These are phyloP conservation scores for Hystrix brachyura DNA, from an alignment of 2,113 vertebrate species.

Conservation along the genomic window DNA sequence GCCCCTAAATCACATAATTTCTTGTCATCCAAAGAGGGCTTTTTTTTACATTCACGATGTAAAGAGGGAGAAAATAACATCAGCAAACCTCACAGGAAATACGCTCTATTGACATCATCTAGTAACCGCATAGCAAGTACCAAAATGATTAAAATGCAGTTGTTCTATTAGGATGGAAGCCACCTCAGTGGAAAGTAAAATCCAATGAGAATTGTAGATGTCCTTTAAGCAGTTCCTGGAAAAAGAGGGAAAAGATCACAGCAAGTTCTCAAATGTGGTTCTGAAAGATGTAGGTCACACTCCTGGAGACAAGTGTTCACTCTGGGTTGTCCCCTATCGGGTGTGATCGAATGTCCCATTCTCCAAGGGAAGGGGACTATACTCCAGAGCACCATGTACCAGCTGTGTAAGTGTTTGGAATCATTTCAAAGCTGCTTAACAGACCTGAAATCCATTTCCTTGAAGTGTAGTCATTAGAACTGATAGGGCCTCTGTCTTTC, in stretches of 20 bases:
- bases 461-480: neutral
- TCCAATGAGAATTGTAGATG: neutral
- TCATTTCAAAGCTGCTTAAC: neutral
- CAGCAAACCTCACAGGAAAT: neutral
- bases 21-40: neutral
- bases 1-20: neutral
- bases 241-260: neutral
- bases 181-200: neutral
- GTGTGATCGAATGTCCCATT: neutral
- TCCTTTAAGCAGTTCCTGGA: neutral
- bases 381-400: neutral
- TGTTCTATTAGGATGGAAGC: neutral
- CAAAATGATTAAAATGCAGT: neutral
- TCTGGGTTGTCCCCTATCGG: neutral
- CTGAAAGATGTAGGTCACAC: neutral
- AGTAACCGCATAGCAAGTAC: neutral
- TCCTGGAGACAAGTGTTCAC: neutral
- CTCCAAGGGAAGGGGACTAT: neutral
- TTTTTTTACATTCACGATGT: neutral
- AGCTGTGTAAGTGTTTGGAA: neutral
- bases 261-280: neutral
- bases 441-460: neutral
- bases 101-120: neutral
- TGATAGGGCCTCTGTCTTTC: neutral
- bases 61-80: neutral